Evolutionary conservation across 2,797 vertebrate species (phyloP), one percentile per base, ranked within the genome.

Genomic region (Amblyopsis hoosieri): DNA sequence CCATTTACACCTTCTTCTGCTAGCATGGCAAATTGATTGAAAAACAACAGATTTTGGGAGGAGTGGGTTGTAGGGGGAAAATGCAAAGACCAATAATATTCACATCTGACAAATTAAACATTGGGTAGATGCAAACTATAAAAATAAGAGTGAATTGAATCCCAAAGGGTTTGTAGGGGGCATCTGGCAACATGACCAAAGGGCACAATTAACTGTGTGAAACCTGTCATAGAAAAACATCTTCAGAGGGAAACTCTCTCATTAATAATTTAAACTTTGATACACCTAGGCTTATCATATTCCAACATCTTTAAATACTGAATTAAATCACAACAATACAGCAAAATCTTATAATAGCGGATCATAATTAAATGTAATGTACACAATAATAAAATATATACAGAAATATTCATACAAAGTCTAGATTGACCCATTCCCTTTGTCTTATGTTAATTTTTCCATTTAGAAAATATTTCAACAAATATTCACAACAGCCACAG

Each of bases 361-460:
- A 90, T 92, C 90, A 85, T 91, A 90, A 92, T 91, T 88, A 87
- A 92, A 93, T 89, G 83, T 86, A 87, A 91, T 93, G 79, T 93
- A 93, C 92, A 93, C 86, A 83, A 90, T 93, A 90, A 87, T 93
- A 93, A 93, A 94, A 94, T 92, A 92, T 92, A 89, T 92, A 94
- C 91, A 93, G 73, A 91, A 90, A 90, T 92, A 90, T 86, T 86
- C 72, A 90, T 92, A 91, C 88, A 89, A 93, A 93, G 87, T 87
- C 62, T 81, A 79, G 82, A 83, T 85, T 85, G 82, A 82, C 85
- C 82, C 71, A 79, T 76, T 85, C 74, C 54, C 70, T 71, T 66
- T 77, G 75, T 84, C 90, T 83, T 89, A 80, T 88, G 87, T 87
- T 84, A 19, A 19, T 87, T 87, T 88, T 78, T 84, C 85, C 86